These are phyloP conservation scores for Halcyon smyrnensis DNA, from an alignment of 2,797 vertebrate genomes.

Conservation along the genomic window DNA sequence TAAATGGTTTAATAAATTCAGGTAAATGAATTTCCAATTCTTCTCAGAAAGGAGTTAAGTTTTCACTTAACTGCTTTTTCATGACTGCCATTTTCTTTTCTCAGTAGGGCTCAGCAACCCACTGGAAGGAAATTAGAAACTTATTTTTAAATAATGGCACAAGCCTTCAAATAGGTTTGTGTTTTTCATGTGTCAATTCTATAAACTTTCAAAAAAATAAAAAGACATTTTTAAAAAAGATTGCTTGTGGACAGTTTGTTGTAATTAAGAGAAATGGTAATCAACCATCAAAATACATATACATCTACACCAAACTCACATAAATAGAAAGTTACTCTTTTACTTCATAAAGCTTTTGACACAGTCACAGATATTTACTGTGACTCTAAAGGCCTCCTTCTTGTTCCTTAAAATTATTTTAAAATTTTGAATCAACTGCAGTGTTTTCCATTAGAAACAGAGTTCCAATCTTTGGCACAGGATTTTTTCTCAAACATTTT, in stretches of 20 bases:
- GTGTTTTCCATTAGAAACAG: not conserved
- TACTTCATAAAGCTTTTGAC: not conserved
- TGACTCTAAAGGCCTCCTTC: not conserved
- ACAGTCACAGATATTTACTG: not conserved
- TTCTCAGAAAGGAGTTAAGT: not conserved
- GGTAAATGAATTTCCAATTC: not conserved
- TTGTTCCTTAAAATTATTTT: not conserved
- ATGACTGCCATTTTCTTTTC: not conserved
- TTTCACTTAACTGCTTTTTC: not conserved
- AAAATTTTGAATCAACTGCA: not conserved
- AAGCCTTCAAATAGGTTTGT: not conserved
- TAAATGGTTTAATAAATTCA: not conserved
- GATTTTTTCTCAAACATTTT: constrained; percentile 38
- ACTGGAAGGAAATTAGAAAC: not conserved
- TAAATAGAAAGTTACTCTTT: not conserved
- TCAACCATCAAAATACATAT: not conserved
- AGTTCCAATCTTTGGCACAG: not conserved
- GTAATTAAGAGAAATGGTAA: not conserved
- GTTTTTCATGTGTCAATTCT: not conserved
- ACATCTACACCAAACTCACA: not conserved
- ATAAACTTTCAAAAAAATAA: not conserved
- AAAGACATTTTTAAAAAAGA: not conserved
- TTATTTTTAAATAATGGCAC: not conserved
- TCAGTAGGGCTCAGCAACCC: not conserved
- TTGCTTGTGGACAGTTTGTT: not conserved